Percentiles rank a stretch among this genome's conserved stretches.
phyloP scores from a whole-genome alignment of 2,113 vertebrate species.

The Raja brachyura region DNA sequence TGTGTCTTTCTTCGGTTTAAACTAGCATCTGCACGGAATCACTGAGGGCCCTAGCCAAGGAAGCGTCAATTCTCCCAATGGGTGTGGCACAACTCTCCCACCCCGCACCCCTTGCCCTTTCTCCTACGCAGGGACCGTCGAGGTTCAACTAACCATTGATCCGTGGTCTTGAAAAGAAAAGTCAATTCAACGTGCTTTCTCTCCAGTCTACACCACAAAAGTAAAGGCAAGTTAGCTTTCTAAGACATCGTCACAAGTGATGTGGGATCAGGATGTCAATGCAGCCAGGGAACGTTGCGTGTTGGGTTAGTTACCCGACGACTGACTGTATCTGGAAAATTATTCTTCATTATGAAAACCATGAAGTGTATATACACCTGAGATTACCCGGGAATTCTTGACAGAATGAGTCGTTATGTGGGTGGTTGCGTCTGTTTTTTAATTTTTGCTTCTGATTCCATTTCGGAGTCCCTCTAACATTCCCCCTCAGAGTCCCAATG shows the following conservation, averaged over 20 bases:
- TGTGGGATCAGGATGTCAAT: background rate
- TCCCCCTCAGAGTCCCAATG: background rate
- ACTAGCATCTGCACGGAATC: no score
- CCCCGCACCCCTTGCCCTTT: background rate
- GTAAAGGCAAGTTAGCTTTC: background rate
- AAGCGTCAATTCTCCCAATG: background rate
- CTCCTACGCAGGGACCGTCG: no score
- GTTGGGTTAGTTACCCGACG: background rate
- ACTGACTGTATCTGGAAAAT: background rate
- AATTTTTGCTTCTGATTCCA: background rate
- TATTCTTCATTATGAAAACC: background rate
- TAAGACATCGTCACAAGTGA: background rate
- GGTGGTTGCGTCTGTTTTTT: background rate
- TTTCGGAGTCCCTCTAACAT: background rate
- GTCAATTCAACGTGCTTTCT: background rate
- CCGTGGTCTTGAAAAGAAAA: background rate
- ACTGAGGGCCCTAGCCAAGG: background rate
- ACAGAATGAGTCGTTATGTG: background rate
- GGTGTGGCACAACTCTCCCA: background rate
- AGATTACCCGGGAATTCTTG: background rate
- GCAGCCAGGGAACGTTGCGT: background rate
- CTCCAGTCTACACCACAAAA: background rate
- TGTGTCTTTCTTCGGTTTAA: no score
- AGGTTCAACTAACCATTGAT: no score
- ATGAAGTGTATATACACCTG: constrained; percentile 3